Conservation (phyloP, 2,888 invertebrate species). For the Drosophila subsilvestris region DNA sequence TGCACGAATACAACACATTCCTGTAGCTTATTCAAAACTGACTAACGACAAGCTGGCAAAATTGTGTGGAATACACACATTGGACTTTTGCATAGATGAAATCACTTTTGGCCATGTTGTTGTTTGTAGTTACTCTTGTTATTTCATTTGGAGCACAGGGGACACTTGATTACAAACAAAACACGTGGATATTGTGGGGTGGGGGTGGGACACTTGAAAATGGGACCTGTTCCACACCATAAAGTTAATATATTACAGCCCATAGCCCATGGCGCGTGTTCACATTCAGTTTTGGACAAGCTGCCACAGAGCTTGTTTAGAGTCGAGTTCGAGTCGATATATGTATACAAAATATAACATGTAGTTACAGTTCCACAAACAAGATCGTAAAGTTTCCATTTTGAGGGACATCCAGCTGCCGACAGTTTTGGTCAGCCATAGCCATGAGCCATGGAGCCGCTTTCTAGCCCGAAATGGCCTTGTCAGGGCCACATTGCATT, state of each 20-base stretch:
- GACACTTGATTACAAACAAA: constrained; percentile 35
- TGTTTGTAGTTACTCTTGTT: constrained; percentile 31
- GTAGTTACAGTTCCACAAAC: constrained; percentile 22
- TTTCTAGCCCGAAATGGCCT: constrained; percentile 25
- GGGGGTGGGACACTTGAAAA: constrained; percentile 29
- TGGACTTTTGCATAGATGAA: constrained; percentile 43
- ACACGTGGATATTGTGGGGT: constrained; percentile 10
- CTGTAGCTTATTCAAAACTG: background rate
- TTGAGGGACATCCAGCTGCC: background rate
- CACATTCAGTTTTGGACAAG: constrained; percentile 30
- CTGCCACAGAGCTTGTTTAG: constrained; percentile 13
- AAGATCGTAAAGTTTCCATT: constrained; percentile 16
- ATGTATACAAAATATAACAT: background rate
- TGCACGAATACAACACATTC: background rate
- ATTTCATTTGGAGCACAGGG: constrained; percentile 40
- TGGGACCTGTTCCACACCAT: constrained; percentile 20
- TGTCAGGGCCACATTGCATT: constrained; percentile 59
- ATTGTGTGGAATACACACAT: background rate
- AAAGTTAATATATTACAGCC: constrained; percentile 36
- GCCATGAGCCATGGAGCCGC: background rate
- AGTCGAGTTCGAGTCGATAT: constrained; percentile 30
- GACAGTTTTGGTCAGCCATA: background rate
- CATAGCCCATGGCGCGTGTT: constrained; percentile 14
- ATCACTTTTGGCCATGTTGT: constrained; percentile 60
- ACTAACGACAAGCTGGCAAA: constrained; percentile 4